Conservation (phyloP, 2,797 vertebrate species). For the Melanotaenia pygmaea region DNA sequence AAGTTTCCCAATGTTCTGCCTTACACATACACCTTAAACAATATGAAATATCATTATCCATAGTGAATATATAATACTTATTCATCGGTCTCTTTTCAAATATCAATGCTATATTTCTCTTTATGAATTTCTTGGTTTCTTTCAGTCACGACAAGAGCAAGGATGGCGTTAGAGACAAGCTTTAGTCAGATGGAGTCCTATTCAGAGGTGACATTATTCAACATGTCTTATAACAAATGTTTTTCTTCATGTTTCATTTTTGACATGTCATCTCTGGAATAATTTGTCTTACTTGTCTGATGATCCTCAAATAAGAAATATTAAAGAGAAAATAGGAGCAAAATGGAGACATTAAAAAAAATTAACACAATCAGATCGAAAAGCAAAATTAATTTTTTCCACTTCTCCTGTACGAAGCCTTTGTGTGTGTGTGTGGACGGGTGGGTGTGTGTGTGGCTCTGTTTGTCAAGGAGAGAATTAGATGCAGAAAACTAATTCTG, state of each 20-base stretch:
- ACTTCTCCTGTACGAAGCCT: constrained; percentile 44
- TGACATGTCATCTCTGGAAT: constrained; percentile 57
- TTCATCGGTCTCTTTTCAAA: constrained; percentile 5
- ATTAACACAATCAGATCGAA: constrained; percentile 58
- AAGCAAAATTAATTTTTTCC: constrained; percentile 59
- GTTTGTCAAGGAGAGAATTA: constrained; percentile 2
- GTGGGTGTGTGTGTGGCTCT: neutral
- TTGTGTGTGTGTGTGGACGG: constrained; percentile 18
- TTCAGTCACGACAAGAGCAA: neutral
- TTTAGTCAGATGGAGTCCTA: constrained; percentile 23
- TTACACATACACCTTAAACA: constrained; percentile 1
- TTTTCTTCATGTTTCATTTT: constrained; percentile 70
- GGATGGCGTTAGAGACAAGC: constrained; percentile 1
- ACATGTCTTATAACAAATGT: constrained; percentile 50
- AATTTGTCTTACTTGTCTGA: constrained; percentile 54
- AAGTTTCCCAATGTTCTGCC: neutral
- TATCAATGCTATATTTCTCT: neutral
- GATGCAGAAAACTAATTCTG: constrained; percentile 19
- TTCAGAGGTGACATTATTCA: constrained; percentile 63
- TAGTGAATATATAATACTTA: neutral
- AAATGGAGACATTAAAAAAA: constrained; percentile 60
- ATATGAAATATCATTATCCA: neutral
- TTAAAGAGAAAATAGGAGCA: constrained; percentile 64
- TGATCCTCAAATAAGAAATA: constrained; percentile 56
- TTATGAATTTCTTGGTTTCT: neutral